Percentiles rank a stretch among this genome's conserved stretches.
Evolutionary conservation across 2,888 invertebrate genomes (phyloP).

Genomic region (Gisinianus flammeolus): DNA sequence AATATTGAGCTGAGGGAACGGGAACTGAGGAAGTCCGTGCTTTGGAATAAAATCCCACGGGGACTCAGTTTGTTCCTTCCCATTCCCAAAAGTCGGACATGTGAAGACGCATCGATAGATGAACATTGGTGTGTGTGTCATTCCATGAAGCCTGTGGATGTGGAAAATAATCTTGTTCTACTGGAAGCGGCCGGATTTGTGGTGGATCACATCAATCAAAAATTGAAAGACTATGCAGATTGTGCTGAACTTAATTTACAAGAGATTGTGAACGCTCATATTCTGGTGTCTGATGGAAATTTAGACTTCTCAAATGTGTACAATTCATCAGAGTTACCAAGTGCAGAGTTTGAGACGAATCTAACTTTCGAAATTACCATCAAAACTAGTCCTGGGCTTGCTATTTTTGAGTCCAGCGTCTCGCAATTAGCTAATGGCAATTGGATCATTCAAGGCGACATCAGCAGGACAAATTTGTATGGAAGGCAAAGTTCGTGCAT

Average conservation of each 20-base stretch:
- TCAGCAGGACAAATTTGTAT: constrained; percentile 41
- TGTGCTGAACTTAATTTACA: constrained; percentile 72
- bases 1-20: constrained; percentile 59
- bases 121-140: constrained; percentile 91
- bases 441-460: not conserved
- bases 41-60: constrained; percentile 62
- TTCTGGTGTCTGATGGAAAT: not conserved
- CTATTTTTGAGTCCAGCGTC: constrained; percentile 28
- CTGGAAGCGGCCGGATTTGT: constrained; percentile 68
- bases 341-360: not conserved
- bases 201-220: constrained; percentile 70
- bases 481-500: constrained; percentile 41
- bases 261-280: constrained; percentile 70
- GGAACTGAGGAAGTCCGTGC: constrained; percentile 62
- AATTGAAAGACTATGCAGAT: constrained; percentile 66
- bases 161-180: not conserved
- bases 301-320: not conserved
- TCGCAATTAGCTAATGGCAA: not conserved
- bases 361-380: constrained; percentile 27
- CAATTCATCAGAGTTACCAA: not conserved
- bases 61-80: constrained; percentile 79
- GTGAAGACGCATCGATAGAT: constrained; percentile 76
- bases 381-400: constrained; percentile 19
- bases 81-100: constrained; percentile 75
- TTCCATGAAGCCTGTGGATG: constrained; percentile 67